A percentile compares a stretch with the other conserved stretches of the same genome.
Evolutionary conservation across 2,113 vertebrate species (phyloP).

Genomic region (Oxyura jamaicensis): DNA sequence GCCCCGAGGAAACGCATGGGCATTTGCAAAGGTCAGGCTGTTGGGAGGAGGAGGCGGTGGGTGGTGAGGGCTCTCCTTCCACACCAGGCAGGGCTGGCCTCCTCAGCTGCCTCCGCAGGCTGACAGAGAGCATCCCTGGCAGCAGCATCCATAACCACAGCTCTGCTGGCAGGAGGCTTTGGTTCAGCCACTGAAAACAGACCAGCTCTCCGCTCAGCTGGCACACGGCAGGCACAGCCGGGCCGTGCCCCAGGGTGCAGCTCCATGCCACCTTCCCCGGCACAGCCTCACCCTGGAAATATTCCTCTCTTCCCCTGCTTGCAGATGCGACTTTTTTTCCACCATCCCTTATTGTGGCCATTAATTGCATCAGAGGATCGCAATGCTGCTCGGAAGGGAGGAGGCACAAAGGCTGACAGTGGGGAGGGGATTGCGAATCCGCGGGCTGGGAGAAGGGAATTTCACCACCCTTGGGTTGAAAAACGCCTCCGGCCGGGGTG

Average conservation of each 20-base stretch:
- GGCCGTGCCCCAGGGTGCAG: not conserved
- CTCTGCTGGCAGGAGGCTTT: not conserved
- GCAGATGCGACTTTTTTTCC: not conserved
- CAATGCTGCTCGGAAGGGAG: not conserved
- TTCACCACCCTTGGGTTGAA: not conserved
- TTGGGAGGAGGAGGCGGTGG: not conserved
- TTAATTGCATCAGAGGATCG: not conserved
- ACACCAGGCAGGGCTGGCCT: not conserved
- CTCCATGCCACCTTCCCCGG: not conserved
- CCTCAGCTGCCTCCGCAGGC: not conserved
- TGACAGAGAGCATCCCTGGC: not conserved
- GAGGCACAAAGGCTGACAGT: not conserved
- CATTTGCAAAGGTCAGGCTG: not conserved
- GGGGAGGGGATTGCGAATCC: fast-evolving
- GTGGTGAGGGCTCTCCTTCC: not conserved
- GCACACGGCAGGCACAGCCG: not conserved
- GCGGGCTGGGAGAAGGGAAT: not conserved
- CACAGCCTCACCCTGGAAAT: not conserved
- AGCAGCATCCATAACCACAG: not conserved
- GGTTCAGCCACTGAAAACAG: not conserved
- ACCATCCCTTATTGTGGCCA: not conserved
- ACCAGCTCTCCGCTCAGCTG: not conserved
- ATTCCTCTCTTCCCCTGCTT: not conserved
- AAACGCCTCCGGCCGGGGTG: not conserved
- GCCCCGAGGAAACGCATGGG: not conserved